A percentile compares a stretch with the other conserved stretches of the same genome.
These are phyloP conservation scores for Aleiodes leptofemur DNA, from an alignment of 2,888 invertebrate genomes.

Conservation along the genomic window DNA sequence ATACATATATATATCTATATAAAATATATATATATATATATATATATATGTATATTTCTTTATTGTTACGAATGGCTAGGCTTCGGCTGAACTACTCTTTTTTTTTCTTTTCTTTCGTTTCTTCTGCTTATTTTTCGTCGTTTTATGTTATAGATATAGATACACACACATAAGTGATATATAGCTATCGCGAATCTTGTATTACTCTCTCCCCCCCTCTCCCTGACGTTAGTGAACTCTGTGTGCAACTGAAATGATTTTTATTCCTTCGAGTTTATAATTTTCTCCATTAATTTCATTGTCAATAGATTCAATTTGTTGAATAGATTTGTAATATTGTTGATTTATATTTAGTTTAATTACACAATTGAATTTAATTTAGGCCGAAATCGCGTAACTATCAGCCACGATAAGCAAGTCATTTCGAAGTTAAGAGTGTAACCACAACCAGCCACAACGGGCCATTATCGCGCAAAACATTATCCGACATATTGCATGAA, in stretches of 20 bases:
- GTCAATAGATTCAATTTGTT: conserved; percentile 1
- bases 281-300: conserved; percentile 15
- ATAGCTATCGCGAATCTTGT: too few species aligned
- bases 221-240: too few species aligned
- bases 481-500: conserved; percentile 71
- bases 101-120: background rate
- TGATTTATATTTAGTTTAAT: conserved; percentile 44
- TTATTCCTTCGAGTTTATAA: background rate
- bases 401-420: conserved; percentile 67
- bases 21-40: background rate
- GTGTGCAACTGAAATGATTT: conserved; percentile 1
- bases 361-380: conserved; percentile 63
- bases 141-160: background rate
- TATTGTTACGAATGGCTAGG: too few species aligned
- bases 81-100: conserved; percentile 1
- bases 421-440: conserved; percentile 63
- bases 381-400: conserved; percentile 65
- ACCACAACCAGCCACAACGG: conserved; percentile 57
- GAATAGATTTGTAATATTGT: background rate
- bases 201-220: too few species aligned
- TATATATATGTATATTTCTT: conserved; percentile 31
- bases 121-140: background rate
- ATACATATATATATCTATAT: too few species aligned
- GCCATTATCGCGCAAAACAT: conserved; percentile 68
- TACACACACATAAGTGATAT: too few species aligned